Evolutionary conservation across 2,113 vertebrate genomes (phyloP), one percentile per base, ranked within the genome.

Genomic region (Ginglymostoma cirratum): DNA sequence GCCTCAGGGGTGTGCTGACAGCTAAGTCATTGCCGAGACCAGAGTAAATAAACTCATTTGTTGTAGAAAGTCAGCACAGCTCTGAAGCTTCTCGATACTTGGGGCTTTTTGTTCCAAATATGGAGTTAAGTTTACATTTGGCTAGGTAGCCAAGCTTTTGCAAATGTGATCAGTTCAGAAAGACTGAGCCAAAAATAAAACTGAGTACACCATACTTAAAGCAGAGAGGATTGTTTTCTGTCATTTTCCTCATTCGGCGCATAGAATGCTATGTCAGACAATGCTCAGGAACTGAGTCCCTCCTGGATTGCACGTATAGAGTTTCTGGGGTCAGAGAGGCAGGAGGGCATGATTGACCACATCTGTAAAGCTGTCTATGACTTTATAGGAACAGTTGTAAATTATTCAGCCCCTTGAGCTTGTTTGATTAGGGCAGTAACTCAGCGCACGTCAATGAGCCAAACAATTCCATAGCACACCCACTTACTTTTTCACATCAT

Each of bases 121-220:
- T 23, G 21, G 27, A 27, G 27, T 61, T 61, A 52, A 19, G 52
- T 34, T 27, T 3, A 61, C 27, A 30, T 61, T 61, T 90, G 87
- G 27, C 27, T 27, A 30, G 34, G 6, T 30, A 90, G 10, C 0
- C 27, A 90, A n/a, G 52, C 87, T 90, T 90, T 30, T 61, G 48
- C 52, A 90, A 90, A 52, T 90, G 87, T 65, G 52, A 90, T 90
- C 52, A 61, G 87, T 90, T 52, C 87, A 90, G 87, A 30, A 27
- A 90, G 27, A 61, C 8, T 10, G 55, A 52, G 87, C 48, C 87
- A 83, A 83, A 83, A 61, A 48, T 48, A 48, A 61, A 45, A 83
- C n/a, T 89, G 78, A 5, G n/a, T 17, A 38, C 15, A 38, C 10
- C 30, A 30, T 76, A 76, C 27, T 42, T 83, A 4, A 34, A 86